Evolutionary conservation across 37 sponge, comb jelly and placozoan genomes (phyloP).

Genomic region (Cladorhizidae sp.): DNA sequence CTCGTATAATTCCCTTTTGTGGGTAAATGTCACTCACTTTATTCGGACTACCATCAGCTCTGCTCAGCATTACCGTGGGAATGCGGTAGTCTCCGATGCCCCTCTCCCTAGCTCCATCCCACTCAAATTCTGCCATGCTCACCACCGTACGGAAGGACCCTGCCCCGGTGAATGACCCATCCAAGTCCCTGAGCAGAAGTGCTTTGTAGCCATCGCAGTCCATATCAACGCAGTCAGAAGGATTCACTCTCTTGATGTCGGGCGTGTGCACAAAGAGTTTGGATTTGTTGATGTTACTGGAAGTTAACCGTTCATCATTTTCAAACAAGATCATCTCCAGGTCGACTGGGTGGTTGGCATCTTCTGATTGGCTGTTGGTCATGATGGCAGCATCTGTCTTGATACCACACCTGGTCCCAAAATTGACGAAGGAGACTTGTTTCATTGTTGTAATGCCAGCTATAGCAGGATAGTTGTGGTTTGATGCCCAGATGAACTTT

Average conservation of each 20-base stretch:
- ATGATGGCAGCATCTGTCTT: slow-evolving; percentile 55
- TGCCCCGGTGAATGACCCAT: slow-evolving; percentile 61
- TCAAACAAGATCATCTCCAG: slow-evolving; percentile 15
- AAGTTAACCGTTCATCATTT: background rate
- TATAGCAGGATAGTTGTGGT: slow-evolving; percentile 80
- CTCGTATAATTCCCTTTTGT: slow-evolving; percentile 80
- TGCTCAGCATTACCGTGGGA: slow-evolving; percentile 73
- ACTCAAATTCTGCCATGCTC: slow-evolving; percentile 84
- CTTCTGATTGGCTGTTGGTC: slow-evolving; percentile 67
- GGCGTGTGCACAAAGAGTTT: slow-evolving; percentile 58
- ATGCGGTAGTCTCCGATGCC: slow-evolving; percentile 93
- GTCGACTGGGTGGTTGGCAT: slow-evolving; percentile 77
- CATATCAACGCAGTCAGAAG: slow-evolving; percentile 98
- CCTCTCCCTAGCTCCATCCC: slow-evolving; percentile 69
- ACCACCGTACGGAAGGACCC: slow-evolving; percentile 44
- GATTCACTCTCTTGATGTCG: slow-evolving; percentile 68
- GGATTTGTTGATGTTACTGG: background rate
- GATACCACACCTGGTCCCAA: background rate
- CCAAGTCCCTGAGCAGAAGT: slow-evolving; percentile 73
- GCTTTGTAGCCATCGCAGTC: slow-evolving; percentile 95
- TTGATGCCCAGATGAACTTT: slow-evolving; percentile 26
- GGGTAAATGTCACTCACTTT: slow-evolving; percentile 53
- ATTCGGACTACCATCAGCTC: slow-evolving; percentile 54
- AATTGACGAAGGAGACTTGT: slow-evolving; percentile 51
- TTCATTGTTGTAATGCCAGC: slow-evolving; percentile 59